These are phyloP conservation scores for Pteronura brasiliensis DNA, from an alignment of 2,113 vertebrate species.

Conservation along the genomic window DNA sequence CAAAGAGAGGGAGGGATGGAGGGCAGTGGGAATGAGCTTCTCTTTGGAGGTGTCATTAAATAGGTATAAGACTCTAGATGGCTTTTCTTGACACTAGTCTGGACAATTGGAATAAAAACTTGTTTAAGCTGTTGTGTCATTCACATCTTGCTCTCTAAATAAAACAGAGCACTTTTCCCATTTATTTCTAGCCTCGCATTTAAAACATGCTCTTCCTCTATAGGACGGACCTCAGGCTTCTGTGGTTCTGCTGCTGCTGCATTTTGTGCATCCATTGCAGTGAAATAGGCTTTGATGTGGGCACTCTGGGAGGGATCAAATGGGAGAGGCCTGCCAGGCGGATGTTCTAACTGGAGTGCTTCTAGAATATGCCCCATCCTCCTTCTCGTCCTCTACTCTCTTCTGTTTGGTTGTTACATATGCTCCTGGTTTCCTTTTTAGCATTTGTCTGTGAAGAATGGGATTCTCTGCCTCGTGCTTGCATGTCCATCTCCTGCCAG, in stretches of 20 bases:
- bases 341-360: neutral
- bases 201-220: neutral
- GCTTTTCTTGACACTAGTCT: neutral
- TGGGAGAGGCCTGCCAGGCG: neutral
- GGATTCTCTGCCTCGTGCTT: neutral
- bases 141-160: neutral
- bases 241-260: neutral
- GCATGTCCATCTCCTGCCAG: neutral
- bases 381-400: too few species aligned
- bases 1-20: neutral
- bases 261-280: neutral
- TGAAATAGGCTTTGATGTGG: neutral
- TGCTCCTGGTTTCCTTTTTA: neutral
- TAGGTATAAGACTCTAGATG: neutral
- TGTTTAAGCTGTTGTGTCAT: neutral
- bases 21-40: neutral
- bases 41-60: neutral
- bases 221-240: neutral
- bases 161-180: neutral
- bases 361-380: neutral
- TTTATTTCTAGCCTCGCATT: neutral
- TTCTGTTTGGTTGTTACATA: neutral
- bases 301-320: neutral
- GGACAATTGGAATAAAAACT: neutral
- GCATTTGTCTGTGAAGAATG: neutral